Evolutionary conservation across 2,797 vertebrate species (phyloP), one percentile per base, ranked within the genome.

Genomic region (Garrulus glandarius): DNA sequence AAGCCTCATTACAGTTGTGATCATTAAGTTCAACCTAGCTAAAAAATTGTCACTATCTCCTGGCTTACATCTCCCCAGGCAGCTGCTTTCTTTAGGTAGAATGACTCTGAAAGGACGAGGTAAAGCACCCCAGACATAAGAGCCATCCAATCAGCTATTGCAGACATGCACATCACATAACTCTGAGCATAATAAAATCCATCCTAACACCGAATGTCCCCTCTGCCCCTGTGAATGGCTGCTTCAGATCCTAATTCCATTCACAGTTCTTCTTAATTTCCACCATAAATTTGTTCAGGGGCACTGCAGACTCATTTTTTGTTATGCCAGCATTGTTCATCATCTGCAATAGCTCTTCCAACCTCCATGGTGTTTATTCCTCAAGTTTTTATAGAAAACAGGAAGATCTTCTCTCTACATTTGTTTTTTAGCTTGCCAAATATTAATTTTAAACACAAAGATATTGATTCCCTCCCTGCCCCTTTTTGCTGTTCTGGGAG

Each of bases 211-310:
- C 36, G 55, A 89, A 86, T 43, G 65, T 63, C 36, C 19, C 50
- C 77, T 92, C 43, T 89, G 27, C 47, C 87, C 46, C 63, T 44
- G 59, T 71, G 39, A 67, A 91, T 63, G 23, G 74, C 47, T 65
- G 52, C 63, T 69, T 26, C 64, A 82, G 63, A 63, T 70, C 34
- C 56, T 87, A 49, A 89, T 67, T 91, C 23, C 61, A 46, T 74
- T 61, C 64, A 63, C 36, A 85, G 23, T 17, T 89, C 55, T 84
- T 81, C 15, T 10, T 70, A 67, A 94, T 89, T 92, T 83, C 75
- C 52, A 70, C 55, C 52, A 92, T 77, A 89, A 92, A 77, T 92
- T 87, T 89, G 50, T 67, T 89, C 91, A 77, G 78, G 32, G 47
- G 32, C 59, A 59, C 21, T 29, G 20, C 4, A 65, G 47, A 32